Evolutionary conservation across 2,797 vertebrate species (phyloP), one percentile per base, ranked within the genome.

Genomic region (Ispidina picta): DNA sequence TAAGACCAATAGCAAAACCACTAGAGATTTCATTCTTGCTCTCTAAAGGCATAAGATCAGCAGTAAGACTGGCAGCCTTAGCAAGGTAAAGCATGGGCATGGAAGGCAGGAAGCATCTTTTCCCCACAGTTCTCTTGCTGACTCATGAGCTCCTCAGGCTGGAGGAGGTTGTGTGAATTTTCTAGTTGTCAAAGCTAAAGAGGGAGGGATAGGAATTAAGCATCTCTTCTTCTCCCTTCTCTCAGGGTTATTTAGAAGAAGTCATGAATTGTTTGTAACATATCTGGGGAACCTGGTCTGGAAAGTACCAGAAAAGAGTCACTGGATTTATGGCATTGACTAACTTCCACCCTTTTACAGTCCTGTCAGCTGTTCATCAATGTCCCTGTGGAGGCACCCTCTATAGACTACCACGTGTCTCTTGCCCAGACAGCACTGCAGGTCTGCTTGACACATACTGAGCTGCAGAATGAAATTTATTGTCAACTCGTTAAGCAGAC

Each of bases 311-410:
- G 51, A 65, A 58, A 68, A 73, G 29, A 76, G 48, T 64, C 2
- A 1, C 56, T 69, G 39, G 71, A 11, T 81, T 78, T 16, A 2
- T 71, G 56, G 33, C n/a, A 55, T 5, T 89, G 26, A 63, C 46
- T 55, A 56, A 90, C 35, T 69, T 92, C 48, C 52, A 3, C 44
- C 6, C n/a, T 92, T 76, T 71, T 73, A 35, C 96, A 99, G 99
- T 99, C 98, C 70, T 99, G 99, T 95, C 99, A 99, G 97, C 98
- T 99, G 88, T 99, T 99, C 97, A 99, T 99, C 97, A 99, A 99
- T 0, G 99, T 99, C 83, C 98, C 99, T 15, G 98, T 99, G 52
- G 99, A 99, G 96, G 98, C 98, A 0, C 97, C 99, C 10, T 99
- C 99, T 1, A 97, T 99, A 51, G 99, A 99, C 95, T 99, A 99